Base-by-base conservation (phyloP, 2,888 invertebrate genomes). In the Stegophylla sp. region DNA sequence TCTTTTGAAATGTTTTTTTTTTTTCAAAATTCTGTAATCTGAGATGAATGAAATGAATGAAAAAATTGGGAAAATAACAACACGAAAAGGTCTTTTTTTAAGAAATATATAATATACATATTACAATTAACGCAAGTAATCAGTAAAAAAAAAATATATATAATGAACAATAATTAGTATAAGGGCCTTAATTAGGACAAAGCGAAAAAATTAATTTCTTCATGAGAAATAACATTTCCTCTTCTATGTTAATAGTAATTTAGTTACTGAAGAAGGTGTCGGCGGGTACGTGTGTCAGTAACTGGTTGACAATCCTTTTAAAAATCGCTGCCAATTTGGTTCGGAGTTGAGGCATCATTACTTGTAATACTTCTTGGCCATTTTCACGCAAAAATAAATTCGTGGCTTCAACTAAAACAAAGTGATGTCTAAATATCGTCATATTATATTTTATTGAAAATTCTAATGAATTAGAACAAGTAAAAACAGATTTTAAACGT, bases 331-430 rank as follows among this genome's bases (percentile, higher is more conserved):
- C 89, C 77, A 92, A 86, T 86, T 92, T 91, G 84, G 88, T 89
- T 84, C 90, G 89, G 82, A 92, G 86, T 84, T 92, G 92, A 0
- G 91, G 90, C 85, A 90, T 89, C 92, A 92, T 92, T 7, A 89
- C 89, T 85, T 91, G 90, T 82, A 92, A 86, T 1, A 92, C 91
- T 86, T 92, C 90, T 82, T 90, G 89, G 0, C 91, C 91, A 85
- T 92, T 92, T 85, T 92, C 91, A 72, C 90, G 88, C 48, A 92
- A 88, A 85, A 92, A 92, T 69, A 92, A 87, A 85, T 92, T 92
- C 10, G 91, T 92, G 17, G 92, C 92, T 86, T 92, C 91, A 83
- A 90, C 92, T 92, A 85, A 53, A 88, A 87, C 82, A 48, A 59
- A 53, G 7, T 34, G 34, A 5, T 5, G 34, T 34, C 7, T 34